Base-by-base conservation (phyloP, 2,888 invertebrate genomes). In the Drosophila emarginata region DNA sequence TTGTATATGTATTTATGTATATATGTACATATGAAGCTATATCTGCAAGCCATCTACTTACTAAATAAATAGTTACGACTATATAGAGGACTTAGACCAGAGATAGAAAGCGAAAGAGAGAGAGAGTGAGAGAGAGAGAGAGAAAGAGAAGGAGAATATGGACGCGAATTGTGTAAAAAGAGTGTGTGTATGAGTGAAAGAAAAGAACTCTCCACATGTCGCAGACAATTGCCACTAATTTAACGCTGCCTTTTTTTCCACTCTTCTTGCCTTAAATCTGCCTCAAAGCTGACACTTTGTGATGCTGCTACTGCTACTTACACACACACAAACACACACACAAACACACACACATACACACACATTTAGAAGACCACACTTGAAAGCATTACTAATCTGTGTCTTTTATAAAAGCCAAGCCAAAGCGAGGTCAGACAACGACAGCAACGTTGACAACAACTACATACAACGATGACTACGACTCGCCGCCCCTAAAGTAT, bases 231-330 rank as follows among this genome's bases (percentile, higher is more conserved):
- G 84, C 88, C 87, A 86, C 83, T 84, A 84, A 84, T 84, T 87
- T 87, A 87, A 74, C 88, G 78, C 74, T 85, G 78, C 57, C 51
- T 82, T 73, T 79, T 78, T 77, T 72, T 71, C 36, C 76, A 77
- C 81, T 73, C 45, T 78, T 76, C 72, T 61, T 81, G 79, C 84
- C 80, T 87, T 78, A 87, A 87, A 85, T 82, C 87, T 73, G 78
- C 80, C 80, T 85, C 86, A 87, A 86, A 87, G 88, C 86, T 83
- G 83, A 87, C 87, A 82, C 88, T 86, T 78, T 85, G 86, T 79
- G 81, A 69, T 81, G 85, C 85, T 84, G 81, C 85, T 84, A 87
- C 71, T 81, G 79, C 85, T 85, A 81, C 81, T 87, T n/a, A n/a
- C 80, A 87, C 87, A 79, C 14, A 15, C 79, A 77, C 78, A 87